Conservation (phyloP, 1,140 invertebrate species). For the Scaptomyza graminum region DNA sequence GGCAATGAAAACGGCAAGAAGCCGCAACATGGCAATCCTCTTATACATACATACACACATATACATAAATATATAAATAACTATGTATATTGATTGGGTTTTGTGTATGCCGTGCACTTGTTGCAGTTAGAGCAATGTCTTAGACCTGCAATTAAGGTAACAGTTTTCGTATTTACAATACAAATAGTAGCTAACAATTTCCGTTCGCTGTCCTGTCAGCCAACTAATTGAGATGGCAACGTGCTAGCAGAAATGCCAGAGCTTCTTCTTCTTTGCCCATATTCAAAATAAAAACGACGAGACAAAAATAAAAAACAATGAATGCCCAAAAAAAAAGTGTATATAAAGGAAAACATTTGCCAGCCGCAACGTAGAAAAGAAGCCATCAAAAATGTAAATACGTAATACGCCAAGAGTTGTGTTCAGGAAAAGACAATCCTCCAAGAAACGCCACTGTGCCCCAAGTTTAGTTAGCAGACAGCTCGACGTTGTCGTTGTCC, state of each 20-base stretch:
- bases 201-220: constrained; percentile 69
- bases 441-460: constrained; percentile 4
- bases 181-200: constrained; percentile 68
- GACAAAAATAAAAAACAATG: neutral
- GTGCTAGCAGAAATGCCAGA: constrained; percentile 56
- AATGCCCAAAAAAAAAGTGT: constrained; percentile 9
- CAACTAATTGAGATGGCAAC: constrained; percentile 71
- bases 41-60: no score
- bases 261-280: constrained; percentile 11
- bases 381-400: constrained; percentile 79
- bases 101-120: constrained; percentile 43
- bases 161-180: constrained; percentile 50
- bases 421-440: neutral
- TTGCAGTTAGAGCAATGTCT: constrained; percentile 37
- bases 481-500: constrained; percentile 48
- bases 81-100: constrained; percentile 16
- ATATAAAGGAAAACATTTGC: constrained; percentile 43
- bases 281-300: constrained; percentile 13
- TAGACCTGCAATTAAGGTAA: constrained; percentile 39
- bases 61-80: no score
- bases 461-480: constrained; percentile 50
- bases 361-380: constrained; percentile 31
- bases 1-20: neutral
- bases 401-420: constrained; percentile 60
- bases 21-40: constrained; percentile 19